A percentile compares a stretch with the other conserved stretches of the same genome.
Evolutionary conservation across 2,888 invertebrate genomes (phyloP).

Genomic region (Metopia argyrocephala): DNA sequence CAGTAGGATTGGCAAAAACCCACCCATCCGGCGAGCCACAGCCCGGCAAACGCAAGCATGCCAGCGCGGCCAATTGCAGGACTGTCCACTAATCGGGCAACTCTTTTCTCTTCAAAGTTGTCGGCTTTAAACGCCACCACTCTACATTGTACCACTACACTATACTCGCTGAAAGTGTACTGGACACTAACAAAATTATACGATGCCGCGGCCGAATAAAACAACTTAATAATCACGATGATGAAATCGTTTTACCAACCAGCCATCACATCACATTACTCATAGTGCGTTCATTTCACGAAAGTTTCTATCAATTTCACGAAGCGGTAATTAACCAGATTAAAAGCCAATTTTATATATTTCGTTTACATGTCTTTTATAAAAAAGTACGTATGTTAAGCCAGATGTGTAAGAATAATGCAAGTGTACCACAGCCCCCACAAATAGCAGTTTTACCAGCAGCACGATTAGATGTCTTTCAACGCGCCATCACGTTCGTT

Average conservation of each 20-base stretch:
- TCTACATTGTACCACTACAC: too few relatives aligned
- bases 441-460: conserved; percentile 59
- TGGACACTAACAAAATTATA: conserved; percentile 47
- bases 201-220: conserved; percentile 44
- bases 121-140: too few relatives aligned
- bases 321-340: conserved; percentile 56
- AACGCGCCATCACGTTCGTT: conserved; percentile 62
- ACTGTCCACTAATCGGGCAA: too few relatives aligned
- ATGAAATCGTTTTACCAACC: conserved; percentile 10
- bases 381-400: conserved; percentile 53
- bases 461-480: conserved; percentile 52
- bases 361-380: conserved; percentile 50
- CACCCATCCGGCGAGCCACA: too few relatives aligned
- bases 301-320: conserved; percentile 45
- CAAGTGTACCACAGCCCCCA: conserved; percentile 38
- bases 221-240: conserved; percentile 52
- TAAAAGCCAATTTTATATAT: conserved; percentile 51
- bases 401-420: conserved; percentile 57
- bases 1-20: too few relatives aligned
- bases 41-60: too few relatives aligned
- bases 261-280: conserved; percentile 52
- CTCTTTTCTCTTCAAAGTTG: too few relatives aligned
- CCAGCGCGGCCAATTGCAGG: too few relatives aligned
- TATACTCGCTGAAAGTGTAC: too few relatives aligned
- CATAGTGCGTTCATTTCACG: conserved; percentile 44